Evolutionary conservation across 2,888 invertebrate genomes (phyloP), one percentile per base, ranked within the genome.

Genomic region (Archaeoteleia sp.): DNA sequence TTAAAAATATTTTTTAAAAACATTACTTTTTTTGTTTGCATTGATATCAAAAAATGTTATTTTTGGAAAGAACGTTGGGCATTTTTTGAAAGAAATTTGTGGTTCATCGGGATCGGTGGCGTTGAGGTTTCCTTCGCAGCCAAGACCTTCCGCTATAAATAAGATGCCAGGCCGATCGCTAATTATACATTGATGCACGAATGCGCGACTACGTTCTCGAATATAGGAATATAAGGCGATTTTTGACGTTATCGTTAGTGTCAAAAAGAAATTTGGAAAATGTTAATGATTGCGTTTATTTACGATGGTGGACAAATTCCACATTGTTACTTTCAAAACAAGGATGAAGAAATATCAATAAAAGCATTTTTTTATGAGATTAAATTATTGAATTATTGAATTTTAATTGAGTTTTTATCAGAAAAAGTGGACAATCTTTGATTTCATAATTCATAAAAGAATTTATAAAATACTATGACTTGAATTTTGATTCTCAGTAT

Each of bases 121-220:
- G 37, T 53, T 34, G 14, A 29, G 29, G 17, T 58, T 54, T 55
- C 60, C 23, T 35, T 54, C 45, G 58, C 72, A 80, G 80, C 78
- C 76, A 77, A 80, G 79, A 79, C 79, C 81, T 81, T 79, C 75
- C 77, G 74, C 81, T 80, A 81, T 75, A 78, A 80, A 80, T 81
- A 80, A 74, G 70, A 73, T 71, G 60, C 71, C 78, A 77, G 79
- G 77, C 73, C 73, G 75, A 73, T 77, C 71, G 80, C 84, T 85
- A 85, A 84, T 84, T 83, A 83, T 85, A 84, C 72, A 73, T 71
- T 72, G 72, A 74, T 77, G 74, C 75, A 67, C 66, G 54, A 43
- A 39, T 49, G 34, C 14, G 30, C 58, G 58, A 57, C n/a, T 20
- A 7, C 15, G 39, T 49, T 54, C 62, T 62, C 53, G 62, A 53